Percentiles rank a stretch among this genome's conserved stretches.
These are phyloP conservation scores for Sphenopsis melanotis DNA, from an alignment of 2,797 vertebrate genomes.

Conservation along the genomic window DNA sequence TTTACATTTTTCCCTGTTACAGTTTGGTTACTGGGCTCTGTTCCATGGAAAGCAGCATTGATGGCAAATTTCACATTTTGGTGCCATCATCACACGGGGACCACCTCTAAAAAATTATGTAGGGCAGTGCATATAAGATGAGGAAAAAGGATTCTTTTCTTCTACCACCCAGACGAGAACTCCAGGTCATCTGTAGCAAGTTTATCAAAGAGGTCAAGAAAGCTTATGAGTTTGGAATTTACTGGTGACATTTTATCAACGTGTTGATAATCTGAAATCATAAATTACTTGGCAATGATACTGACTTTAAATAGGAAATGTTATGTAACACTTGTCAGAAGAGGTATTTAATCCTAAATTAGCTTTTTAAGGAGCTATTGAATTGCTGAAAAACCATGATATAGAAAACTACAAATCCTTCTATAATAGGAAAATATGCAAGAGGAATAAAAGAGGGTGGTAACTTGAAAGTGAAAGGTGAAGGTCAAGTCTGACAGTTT, in stretches of 20 bases:
- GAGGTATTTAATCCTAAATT: slow-evolving; percentile 1
- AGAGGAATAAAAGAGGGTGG: neutral
- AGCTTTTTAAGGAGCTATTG: neutral
- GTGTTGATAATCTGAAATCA: neutral
- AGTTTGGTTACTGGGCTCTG: neutral
- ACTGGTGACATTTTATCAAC: neutral
- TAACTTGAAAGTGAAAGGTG: neutral
- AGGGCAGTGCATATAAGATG: neutral
- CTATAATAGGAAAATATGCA: neutral
- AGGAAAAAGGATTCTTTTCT: neutral
- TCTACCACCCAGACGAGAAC: neutral
- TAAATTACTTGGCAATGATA: neutral
- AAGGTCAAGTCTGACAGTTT: neutral
- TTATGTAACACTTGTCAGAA: slow-evolving; percentile 7
- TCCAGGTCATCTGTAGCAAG: neutral
- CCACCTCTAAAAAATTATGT: neutral
- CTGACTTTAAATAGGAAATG: slow-evolving; percentile 34
- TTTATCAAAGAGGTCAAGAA: neutral
- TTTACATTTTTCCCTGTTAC: neutral
- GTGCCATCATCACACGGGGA: fast-evolving
- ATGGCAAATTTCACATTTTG: neutral
- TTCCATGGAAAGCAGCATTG: neutral
- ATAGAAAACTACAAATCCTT: neutral
- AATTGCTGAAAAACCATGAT: neutral
- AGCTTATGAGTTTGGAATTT: neutral